Conservation (phyloP, 2,888 invertebrate species). For the Trichogramma evanescens region DNA sequence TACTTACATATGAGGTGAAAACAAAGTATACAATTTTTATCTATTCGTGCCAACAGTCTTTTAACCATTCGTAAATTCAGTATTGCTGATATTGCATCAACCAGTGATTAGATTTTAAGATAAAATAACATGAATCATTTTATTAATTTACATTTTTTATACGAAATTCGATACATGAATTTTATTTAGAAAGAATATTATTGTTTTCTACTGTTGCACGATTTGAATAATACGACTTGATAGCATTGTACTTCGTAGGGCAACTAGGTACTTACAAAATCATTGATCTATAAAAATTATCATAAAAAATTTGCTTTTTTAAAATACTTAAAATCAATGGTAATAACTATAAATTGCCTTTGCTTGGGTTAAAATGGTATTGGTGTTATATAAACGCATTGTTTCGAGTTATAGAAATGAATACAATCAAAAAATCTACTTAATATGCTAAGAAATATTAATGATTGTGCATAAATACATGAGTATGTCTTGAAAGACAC, state of each 20-base stretch:
- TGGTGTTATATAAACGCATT: too few relatives aligned
- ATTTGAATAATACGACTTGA: neutral
- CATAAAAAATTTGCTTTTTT: too few relatives aligned
- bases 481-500: too few relatives aligned
- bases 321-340: too few relatives aligned
- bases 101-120: conserved; percentile 21
- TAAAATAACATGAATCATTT: conserved; percentile 15
- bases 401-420: too few relatives aligned
- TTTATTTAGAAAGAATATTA: conserved; percentile 11
- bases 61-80: conserved; percentile 6
- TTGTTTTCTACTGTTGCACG: conserved; percentile 6
- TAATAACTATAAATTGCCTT: too few relatives aligned
- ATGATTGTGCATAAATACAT: too few relatives aligned
- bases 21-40: neutral
- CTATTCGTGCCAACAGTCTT: conserved; percentile 23
- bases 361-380: too few relatives aligned
- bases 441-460: too few relatives aligned
- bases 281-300: conserved; percentile 6
- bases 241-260: conserved; percentile 21
- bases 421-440: too few relatives aligned
- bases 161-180: conserved; percentile 3
- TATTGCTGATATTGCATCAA: conserved; percentile 9
- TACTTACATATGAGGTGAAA: conserved; percentile 6
- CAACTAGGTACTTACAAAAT: conserved; percentile 21
- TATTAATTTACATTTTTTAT: conserved; percentile 5